Conservation (phyloP, 2,888 invertebrate genomes). For the Drosophila robusta region DNA sequence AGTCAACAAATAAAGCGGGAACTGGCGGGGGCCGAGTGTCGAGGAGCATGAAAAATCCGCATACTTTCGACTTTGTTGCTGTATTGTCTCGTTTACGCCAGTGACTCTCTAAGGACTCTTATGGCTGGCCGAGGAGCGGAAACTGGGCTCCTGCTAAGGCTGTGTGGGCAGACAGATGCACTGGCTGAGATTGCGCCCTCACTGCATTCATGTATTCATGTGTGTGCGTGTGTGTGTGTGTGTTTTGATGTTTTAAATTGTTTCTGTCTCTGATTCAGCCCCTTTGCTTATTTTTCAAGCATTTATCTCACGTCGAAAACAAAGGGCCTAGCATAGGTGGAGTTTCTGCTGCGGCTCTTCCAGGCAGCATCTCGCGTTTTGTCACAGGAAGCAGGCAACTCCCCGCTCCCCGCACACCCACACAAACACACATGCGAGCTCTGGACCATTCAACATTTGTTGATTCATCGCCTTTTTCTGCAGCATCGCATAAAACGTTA, state of each 20-base stretch:
- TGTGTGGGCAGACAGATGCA: conserved; percentile 52
- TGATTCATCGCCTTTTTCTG: conserved; percentile 58
- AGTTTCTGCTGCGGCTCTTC: no score
- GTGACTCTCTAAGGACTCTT: conserved; percentile 73
- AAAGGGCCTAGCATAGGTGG: conserved; percentile 58
- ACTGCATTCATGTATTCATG: conserved; percentile 8
- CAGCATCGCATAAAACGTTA: conserved; percentile 58
- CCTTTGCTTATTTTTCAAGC: conserved; percentile 31
- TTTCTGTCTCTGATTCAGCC: conserved; percentile 23
- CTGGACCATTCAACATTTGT: conserved; percentile 42
- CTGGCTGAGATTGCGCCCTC: conserved; percentile 52
- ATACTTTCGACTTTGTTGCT: conserved; percentile 31
- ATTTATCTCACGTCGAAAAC: conserved; percentile 60
- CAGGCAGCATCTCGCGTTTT: conserved; percentile 36
- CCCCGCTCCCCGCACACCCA: not conserved
- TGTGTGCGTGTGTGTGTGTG: conserved; percentile 9
- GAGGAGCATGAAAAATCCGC: conserved; percentile 9
- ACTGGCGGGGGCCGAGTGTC: no score
- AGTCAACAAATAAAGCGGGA: conserved; percentile 35
- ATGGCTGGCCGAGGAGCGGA: conserved; percentile 53
- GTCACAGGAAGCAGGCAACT: conserved; percentile 47
- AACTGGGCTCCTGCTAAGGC: conserved; percentile 45
- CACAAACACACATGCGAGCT: not conserved
- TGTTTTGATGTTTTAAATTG: conserved; percentile 5
- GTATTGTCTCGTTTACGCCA: conserved; percentile 75